These are phyloP conservation scores for Muscicapa adusta DNA, from an alignment of 2,113 vertebrate species.

Conservation along the genomic window DNA sequence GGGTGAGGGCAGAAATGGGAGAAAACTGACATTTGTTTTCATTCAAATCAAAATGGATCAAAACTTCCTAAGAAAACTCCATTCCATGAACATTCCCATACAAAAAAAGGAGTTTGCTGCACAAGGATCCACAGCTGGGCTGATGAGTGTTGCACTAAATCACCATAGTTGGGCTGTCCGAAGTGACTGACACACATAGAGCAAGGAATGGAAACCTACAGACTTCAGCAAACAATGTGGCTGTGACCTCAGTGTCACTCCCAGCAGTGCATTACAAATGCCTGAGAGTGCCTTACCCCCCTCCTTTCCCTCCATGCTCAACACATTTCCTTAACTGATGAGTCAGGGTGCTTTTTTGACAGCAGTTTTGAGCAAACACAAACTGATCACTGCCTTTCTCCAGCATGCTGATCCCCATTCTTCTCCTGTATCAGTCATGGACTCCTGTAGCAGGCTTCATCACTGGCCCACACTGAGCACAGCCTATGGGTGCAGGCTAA, in stretches of 20 bases:
- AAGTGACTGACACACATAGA: background rate
- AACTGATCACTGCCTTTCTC: background rate
- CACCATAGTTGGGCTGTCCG: background rate
- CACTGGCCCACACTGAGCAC: background rate
- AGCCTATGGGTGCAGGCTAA: background rate
- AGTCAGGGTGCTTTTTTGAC: background rate
- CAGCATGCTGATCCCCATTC: background rate
- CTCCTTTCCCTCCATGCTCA: background rate
- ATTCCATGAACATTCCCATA: background rate
- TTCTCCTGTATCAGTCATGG: background rate
- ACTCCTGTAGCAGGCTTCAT: background rate
- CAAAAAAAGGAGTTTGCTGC: background rate
- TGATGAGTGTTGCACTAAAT: background rate
- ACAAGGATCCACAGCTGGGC: background rate
- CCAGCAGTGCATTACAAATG: background rate
- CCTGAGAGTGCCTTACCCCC: background rate
- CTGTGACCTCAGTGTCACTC: background rate
- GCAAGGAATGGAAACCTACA: background rate
- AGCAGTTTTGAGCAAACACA: background rate
- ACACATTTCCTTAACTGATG: conserved; percentile 5
- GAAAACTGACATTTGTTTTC: background rate
- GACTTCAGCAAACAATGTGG: background rate
- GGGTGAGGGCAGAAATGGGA: background rate
- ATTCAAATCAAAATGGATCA: background rate
- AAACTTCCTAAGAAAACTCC: background rate